Conservation (phyloP, 2,797 vertebrate genomes). For the Thalassophryne amazonica region DNA sequence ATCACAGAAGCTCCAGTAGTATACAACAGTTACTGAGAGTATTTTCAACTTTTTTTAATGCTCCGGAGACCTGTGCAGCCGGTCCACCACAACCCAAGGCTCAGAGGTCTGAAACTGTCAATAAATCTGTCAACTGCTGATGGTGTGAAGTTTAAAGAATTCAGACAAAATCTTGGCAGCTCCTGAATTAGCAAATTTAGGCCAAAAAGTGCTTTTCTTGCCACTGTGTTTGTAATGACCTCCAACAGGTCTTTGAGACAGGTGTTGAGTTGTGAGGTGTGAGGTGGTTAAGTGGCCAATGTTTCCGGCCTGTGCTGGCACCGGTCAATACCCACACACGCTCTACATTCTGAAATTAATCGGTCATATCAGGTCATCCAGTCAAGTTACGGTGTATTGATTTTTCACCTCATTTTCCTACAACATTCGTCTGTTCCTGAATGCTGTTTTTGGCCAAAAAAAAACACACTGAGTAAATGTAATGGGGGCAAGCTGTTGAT, state of each 20-base stretch:
- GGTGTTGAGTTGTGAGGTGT: slow-evolving; percentile 1
- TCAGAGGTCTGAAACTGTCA: background rate
- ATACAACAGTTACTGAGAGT: background rate
- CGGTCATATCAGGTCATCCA: background rate
- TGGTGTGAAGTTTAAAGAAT: background rate
- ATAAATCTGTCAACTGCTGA: background rate
- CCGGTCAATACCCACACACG: slow-evolving; percentile 11
- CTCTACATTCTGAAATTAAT: slow-evolving; percentile 3
- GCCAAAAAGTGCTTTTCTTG: background rate
- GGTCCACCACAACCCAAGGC: background rate
- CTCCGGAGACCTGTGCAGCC: background rate
- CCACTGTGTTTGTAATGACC: background rate
- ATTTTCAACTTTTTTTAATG: background rate
- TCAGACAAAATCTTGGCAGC: background rate
- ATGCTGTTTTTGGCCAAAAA: no score
- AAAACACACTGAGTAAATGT: no score
- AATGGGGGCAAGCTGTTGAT: no score
- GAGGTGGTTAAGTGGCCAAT: slow-evolving; percentile 3
- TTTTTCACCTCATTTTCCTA: no score
- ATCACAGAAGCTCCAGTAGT: background rate
- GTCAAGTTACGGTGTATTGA: background rate
- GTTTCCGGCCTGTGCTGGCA: background rate
- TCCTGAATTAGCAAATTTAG: background rate
- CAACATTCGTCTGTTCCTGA: no score
- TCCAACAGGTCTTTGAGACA: slow-evolving; percentile 6